Conservation (phyloP, 2,888 invertebrate genomes). For the Arctia plantaginis region DNA sequence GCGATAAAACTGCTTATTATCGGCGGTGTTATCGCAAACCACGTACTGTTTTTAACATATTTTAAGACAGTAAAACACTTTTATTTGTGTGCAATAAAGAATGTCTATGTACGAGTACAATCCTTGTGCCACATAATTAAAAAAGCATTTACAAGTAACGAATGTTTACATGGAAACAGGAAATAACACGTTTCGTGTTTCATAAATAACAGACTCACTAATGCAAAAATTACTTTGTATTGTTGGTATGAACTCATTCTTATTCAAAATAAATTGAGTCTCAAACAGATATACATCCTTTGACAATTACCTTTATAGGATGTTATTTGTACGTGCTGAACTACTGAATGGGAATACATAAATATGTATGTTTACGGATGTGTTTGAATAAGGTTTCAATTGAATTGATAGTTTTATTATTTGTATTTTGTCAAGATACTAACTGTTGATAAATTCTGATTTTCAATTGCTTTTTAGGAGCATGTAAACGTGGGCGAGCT, state of each 20-base stretch:
- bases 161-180: neutral
- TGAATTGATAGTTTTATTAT: neutral
- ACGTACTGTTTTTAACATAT: too few species aligned
- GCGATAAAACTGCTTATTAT: too few species aligned
- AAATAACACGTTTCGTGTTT: neutral
- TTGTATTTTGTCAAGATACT: neutral
- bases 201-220: neutral
- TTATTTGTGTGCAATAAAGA: too few species aligned
- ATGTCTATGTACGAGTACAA: neutral
- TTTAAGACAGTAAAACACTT: too few species aligned
- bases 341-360: neutral
- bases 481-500: too few species aligned
- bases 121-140: neutral
- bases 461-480: too few species aligned
- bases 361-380: neutral
- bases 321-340: neutral
- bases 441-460: too few species aligned
- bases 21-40: too few species aligned
- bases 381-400: neutral
- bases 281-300: constrained; percentile 11
- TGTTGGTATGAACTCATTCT: constrained; percentile 1
- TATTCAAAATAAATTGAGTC: constrained; percentile 10
- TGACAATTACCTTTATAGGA: constrained; percentile 11
- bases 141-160: neutral
- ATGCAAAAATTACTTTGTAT: neutral